These are phyloP conservation scores for Oppia nitens DNA, from an alignment of 1,140 invertebrate genomes.

Conservation along the genomic window DNA sequence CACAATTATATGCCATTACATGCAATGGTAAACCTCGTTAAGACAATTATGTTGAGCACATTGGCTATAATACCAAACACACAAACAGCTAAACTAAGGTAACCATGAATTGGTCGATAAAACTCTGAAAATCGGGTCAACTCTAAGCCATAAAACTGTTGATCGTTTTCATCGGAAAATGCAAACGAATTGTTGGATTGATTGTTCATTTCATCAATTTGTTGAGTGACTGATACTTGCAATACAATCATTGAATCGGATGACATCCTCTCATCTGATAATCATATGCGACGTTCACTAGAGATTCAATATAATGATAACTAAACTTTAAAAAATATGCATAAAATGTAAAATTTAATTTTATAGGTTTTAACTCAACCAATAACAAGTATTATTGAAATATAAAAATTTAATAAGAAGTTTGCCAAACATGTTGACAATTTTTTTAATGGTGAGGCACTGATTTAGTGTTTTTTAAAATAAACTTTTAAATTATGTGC, in stretches of 20 bases:
- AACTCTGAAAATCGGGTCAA: constrained; percentile 21
- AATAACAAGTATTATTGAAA: too few relatives aligned
- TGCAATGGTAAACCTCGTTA: constrained; percentile 37
- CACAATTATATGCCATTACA: too few relatives aligned
- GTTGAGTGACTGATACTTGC: neutral
- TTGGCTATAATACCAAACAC: constrained; percentile 76
- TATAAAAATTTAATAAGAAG: too few relatives aligned
- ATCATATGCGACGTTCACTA: too few relatives aligned
- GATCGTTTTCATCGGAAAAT: neutral
- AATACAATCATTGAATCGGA: neutral
- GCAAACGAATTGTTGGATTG: neutral
- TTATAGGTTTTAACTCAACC: too few relatives aligned
- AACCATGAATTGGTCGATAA: constrained; percentile 42
- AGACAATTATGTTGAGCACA: constrained; percentile 65
- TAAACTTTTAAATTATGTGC: too few relatives aligned
- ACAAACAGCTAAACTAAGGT: constrained; percentile 53
- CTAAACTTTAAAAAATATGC: too few relatives aligned
- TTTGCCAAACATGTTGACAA: too few relatives aligned
- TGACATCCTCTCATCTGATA: neutral
- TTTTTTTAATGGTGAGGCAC: too few relatives aligned
- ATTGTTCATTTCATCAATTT: neutral
- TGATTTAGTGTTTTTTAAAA: too few relatives aligned
- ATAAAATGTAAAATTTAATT: too few relatives aligned
- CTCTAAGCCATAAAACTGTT: constrained; percentile 18
- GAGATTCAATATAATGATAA: too few relatives aligned